Percentiles rank a stretch among this genome's conserved stretches.
phyloP scores from a whole-genome alignment of 2,888 invertebrate genomes.

The Rhamphomyia laevipes region DNA sequence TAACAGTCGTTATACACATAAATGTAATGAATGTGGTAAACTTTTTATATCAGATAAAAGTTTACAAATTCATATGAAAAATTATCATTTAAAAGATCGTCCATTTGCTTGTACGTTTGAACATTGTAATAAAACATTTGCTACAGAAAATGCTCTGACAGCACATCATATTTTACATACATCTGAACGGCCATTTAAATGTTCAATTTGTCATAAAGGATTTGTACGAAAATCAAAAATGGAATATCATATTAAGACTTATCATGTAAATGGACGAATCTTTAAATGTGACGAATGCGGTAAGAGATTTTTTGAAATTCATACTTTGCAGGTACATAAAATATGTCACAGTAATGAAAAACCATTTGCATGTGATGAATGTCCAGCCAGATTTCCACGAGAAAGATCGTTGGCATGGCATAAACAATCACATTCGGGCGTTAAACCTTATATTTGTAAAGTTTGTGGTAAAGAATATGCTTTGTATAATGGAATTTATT shows the following conservation, averaged over 20 bases:
- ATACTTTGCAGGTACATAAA: background rate
- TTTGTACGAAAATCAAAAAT: background rate
- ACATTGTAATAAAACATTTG: background rate
- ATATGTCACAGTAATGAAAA: background rate
- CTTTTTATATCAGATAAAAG: background rate
- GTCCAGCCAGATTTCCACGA: background rate
- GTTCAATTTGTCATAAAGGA: background rate
- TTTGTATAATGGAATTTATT: background rate
- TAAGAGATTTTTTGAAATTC: background rate
- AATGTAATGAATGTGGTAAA: background rate
- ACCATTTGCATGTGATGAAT: conserved; percentile 1
- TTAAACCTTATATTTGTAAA: background rate
- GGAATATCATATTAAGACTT: background rate
- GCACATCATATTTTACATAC: background rate
- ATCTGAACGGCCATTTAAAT: background rate
- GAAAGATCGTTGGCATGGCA: background rate
- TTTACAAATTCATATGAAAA: background rate
- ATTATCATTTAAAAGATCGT: background rate
- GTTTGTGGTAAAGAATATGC: background rate
- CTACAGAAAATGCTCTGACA: background rate
- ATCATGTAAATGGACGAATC: background rate
- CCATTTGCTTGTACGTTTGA: background rate
- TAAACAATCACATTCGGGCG: background rate
- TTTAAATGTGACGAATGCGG: background rate
- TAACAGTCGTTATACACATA: background rate